phyloP scores from a whole-genome alignment of 1,140 invertebrate species.

The Drosophila punjabiensis region DNA sequence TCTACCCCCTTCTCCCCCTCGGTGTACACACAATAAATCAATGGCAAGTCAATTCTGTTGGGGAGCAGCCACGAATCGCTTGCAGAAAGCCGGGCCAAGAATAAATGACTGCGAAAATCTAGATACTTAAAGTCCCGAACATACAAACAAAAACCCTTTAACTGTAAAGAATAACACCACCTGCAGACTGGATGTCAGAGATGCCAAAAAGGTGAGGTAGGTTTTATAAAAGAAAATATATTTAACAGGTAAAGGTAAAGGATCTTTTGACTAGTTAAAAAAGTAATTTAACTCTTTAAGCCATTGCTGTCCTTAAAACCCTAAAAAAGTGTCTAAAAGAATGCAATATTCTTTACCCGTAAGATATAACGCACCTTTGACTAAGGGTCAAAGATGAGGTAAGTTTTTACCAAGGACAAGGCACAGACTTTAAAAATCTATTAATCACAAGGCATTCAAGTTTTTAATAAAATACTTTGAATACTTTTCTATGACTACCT shows the following conservation, averaged over 20 bases:
- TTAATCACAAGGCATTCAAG: too few species aligned
- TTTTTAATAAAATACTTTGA: too few species aligned
- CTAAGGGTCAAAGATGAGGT: too few species aligned
- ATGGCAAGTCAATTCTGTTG: conserved; percentile 67
- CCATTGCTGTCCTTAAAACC: too few species aligned
- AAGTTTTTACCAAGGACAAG: too few species aligned
- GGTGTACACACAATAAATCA: conserved; percentile 59
- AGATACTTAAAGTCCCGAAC: conserved; percentile 38
- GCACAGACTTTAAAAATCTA: too few species aligned
- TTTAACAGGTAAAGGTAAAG: neutral
- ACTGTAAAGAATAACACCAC: conserved; percentile 15
- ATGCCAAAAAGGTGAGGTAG: neutral
- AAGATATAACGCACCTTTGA: too few species aligned
- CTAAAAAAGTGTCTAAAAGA: too few species aligned
- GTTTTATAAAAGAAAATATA: neutral
- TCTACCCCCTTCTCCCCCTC: neutral
- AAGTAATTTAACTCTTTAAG: too few species aligned
- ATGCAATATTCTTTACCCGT: too few species aligned
- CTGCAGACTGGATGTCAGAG: neutral
- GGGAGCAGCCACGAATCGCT: conserved; percentile 26
- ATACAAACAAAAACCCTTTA: conserved; percentile 7
- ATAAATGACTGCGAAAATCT: conserved; percentile 70
- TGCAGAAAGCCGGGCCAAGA: conserved; percentile 34
- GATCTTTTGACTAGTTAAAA: too few species aligned
- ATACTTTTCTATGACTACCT: neutral